Percentiles rank a stretch among this genome's conserved stretches.
phyloP scores from a whole-genome alignment of 2,113 vertebrate genomes.

The Bettongia penicillata region DNA sequence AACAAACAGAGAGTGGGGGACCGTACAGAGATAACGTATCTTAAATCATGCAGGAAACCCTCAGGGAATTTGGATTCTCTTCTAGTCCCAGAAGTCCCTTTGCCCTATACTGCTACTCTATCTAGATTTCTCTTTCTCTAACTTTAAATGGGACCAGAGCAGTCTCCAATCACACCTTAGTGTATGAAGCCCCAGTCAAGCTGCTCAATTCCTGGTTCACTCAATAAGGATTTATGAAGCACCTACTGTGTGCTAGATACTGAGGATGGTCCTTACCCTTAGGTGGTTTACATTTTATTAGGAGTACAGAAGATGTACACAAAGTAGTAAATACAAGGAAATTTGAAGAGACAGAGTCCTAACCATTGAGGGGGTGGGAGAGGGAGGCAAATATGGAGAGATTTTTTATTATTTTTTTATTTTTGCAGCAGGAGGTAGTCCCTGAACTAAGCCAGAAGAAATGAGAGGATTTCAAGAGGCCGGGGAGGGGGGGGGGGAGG shows the following conservation, averaged over 20 bases:
- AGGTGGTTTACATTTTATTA: neutral
- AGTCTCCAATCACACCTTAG: neutral
- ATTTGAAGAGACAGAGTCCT: neutral
- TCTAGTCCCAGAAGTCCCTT: neutral
- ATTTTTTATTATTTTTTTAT: too few species aligned
- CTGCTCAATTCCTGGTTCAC: neutral
- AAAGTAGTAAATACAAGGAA: neutral
- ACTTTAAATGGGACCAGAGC: neutral
- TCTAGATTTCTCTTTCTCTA: neutral
- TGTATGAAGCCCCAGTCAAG: neutral
- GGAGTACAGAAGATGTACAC: neutral
- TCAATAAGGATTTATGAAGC: neutral
- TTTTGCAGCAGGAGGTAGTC: neutral
- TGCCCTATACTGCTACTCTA: neutral
- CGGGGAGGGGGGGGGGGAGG: neutral
- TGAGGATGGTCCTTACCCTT: neutral
- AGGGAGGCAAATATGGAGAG: neutral
- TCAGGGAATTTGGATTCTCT: neutral
- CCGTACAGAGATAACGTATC: neutral
- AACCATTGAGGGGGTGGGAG: neutral
- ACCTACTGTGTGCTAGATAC: neutral
- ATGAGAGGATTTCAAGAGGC: neutral
- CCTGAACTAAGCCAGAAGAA: neutral
- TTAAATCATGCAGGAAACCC: neutral
- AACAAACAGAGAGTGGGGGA: neutral